Percentiles rank a stretch among this genome's conserved stretches.
Evolutionary conservation across 2,888 invertebrate species (phyloP).

Genomic region (Drosophila parthenogenetica): DNA sequence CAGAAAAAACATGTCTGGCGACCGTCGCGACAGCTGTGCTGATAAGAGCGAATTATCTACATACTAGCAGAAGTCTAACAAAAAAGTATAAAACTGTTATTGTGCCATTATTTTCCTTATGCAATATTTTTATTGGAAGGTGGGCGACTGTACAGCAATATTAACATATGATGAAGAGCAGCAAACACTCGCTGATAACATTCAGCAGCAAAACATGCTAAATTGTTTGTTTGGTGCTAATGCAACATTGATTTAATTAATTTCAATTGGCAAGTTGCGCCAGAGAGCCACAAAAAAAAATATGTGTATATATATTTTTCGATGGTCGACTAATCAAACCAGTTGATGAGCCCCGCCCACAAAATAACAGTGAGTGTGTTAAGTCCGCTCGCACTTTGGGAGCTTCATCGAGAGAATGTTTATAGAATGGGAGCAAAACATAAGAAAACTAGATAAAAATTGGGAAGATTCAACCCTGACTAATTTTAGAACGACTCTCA

Average conservation of each 20-base stretch:
- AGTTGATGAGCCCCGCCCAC: conserved; percentile 35
- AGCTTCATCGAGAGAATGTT: conserved; percentile 20
- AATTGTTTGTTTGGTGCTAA: conserved; percentile 37
- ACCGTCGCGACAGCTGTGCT: conserved; percentile 39
- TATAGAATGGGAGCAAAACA: conserved; percentile 2
- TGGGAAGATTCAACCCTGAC: conserved; percentile 27
- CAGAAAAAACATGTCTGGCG: conserved; percentile 33
- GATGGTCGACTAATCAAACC: conserved; percentile 23
- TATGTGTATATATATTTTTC: background rate
- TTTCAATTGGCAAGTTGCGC: conserved; percentile 51
- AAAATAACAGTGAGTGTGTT: conserved; percentile 2
- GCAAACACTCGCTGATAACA: conserved; percentile 27
- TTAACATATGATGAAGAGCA: conserved; percentile 16
- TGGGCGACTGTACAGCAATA: conserved; percentile 24
- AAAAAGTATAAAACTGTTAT: conserved; percentile 22
- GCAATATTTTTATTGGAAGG: conserved; percentile 41
- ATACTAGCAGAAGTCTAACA: conserved; percentile 26
- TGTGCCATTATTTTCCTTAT: conserved; percentile 46
- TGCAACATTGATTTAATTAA: conserved; percentile 51
- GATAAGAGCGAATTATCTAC: conserved; percentile 51
- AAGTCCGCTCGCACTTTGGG: conserved; percentile 29
- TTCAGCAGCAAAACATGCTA: conserved; percentile 22
- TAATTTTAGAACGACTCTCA: conserved; percentile 59
- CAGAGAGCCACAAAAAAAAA: conserved; percentile 19
- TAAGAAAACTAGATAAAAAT: conserved; percentile 4